Conservation (phyloP, 2,797 vertebrate genomes). For the Poeciliopsis turneri region DNA sequence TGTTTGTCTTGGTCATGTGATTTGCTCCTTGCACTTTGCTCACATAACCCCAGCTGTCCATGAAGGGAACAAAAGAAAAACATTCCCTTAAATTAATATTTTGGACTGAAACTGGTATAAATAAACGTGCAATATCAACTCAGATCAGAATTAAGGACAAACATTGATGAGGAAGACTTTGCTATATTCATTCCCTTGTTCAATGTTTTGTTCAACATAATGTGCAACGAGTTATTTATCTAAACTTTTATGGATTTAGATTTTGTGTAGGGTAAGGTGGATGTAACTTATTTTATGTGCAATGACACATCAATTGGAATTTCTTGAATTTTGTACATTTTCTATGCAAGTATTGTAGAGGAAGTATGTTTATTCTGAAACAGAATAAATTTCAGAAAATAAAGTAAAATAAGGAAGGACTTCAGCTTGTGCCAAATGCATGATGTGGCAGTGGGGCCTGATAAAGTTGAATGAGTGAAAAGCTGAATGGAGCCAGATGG, state of each 20-base stretch:
- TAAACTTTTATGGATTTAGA: neutral
- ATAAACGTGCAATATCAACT: neutral
- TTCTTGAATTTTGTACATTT: neutral
- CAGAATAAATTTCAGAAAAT: neutral
- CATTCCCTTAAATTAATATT: neutral
- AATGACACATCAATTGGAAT: neutral
- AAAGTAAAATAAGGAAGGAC: neutral
- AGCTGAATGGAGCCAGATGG: constrained; percentile 77
- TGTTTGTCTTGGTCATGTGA: neutral
- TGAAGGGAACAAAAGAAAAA: neutral
- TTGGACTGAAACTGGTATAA: neutral
- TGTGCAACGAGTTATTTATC: neutral
- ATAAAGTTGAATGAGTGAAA: constrained; percentile 74
- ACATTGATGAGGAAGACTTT: neutral
- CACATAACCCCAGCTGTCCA: neutral
- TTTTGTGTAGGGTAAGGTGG: neutral
- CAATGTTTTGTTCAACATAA: neutral
- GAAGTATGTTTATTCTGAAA: neutral
- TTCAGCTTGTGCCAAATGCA: constrained; percentile 2
- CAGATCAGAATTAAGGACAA: neutral
- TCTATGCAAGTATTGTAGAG: neutral
- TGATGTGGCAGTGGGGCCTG: constrained; percentile 13
- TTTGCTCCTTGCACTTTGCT: neutral
- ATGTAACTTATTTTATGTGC: neutral
- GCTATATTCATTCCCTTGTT: neutral